Conservation (phyloP, 2,888 invertebrate genomes). For the Phortica okadai region DNA sequence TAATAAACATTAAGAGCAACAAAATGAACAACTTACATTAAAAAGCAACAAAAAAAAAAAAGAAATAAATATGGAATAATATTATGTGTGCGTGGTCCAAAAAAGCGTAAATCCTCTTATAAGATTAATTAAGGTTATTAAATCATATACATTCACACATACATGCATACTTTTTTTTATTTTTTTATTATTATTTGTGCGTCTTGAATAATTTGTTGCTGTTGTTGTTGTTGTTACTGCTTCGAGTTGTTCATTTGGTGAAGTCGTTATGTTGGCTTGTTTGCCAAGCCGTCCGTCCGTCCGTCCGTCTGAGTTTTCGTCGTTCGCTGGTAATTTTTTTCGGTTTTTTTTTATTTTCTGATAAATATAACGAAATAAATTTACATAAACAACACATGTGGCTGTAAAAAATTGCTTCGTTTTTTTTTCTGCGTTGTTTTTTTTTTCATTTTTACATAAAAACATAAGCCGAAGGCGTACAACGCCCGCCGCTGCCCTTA, state of each 20-base stretch:
- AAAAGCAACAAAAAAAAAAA: slow-evolving; percentile 8
- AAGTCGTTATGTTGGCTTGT: too few relatives aligned
- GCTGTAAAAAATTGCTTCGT: slow-evolving; percentile 16
- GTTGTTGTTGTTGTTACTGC: not conserved
- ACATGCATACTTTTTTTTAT: not conserved
- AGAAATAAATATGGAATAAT: not conserved
- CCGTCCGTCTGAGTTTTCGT: too few relatives aligned
- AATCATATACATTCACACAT: slow-evolving; percentile 9
- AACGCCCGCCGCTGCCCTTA: too few relatives aligned
- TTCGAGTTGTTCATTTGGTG: too few relatives aligned
- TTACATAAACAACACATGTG: slow-evolving; percentile 28
- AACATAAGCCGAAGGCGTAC: too few relatives aligned
- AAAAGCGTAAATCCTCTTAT: slow-evolving; percentile 28
- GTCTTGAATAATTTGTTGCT: slow-evolving; percentile 6
- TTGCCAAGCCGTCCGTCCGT: too few relatives aligned
- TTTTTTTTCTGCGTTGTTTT: slow-evolving; percentile 16
- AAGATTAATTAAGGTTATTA: slow-evolving; percentile 31
- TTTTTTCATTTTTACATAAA: slow-evolving; percentile 2
- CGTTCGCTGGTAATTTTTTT: not conserved
- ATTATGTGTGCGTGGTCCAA: slow-evolving; percentile 13
- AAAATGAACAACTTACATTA: slow-evolving; percentile 3
- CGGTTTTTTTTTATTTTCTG: slow-evolving; percentile 9
- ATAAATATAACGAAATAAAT: slow-evolving; percentile 14
- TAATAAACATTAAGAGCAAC: not conserved
- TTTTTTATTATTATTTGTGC: slow-evolving; percentile 10